A percentile compares a stretch with the other conserved stretches of the same genome.
phyloP scores from a whole-genome alignment of 92 coral and sea anemone species.

The Parazoanthus swiftii region DNA sequence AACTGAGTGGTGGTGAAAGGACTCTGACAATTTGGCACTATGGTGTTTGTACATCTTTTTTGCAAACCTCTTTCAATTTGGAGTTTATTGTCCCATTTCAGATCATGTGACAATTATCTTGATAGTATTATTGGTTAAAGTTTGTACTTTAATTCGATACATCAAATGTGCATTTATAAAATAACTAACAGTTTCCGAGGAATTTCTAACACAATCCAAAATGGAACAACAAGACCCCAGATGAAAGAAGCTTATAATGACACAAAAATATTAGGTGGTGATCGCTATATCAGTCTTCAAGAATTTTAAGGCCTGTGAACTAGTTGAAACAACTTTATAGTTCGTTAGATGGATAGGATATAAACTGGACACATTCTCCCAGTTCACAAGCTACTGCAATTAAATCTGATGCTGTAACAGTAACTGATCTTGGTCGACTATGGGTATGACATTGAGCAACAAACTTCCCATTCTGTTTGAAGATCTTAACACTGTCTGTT shows the following conservation, averaged over 20 bases:
- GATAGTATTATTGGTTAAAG: no score
- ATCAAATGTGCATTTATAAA: no score
- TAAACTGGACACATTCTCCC: constrained; percentile 23
- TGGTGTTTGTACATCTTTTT: no score
- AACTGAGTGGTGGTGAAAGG: no score
- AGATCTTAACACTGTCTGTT: background rate
- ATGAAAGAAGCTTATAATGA: no score
- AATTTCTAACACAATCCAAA: no score
- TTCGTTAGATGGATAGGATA: background rate
- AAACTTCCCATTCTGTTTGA: constrained; percentile 13
- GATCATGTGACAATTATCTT: background rate
- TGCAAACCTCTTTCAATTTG: background rate
- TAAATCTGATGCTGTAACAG: background rate
- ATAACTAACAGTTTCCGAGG: no score
- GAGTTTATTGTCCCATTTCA: background rate
- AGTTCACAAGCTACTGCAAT: constrained; percentile 7
- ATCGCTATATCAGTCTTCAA: background rate
- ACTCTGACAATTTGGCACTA: no score
- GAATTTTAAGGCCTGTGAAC: background rate
- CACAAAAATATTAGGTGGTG: background rate
- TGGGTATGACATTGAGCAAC: constrained; percentile 11
- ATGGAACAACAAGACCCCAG: background rate
- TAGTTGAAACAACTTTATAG: background rate
- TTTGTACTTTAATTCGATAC: background rate
- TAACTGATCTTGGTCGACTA: background rate